A percentile compares a stretch with the other conserved stretches of the same genome.
Evolutionary conservation across 2,113 vertebrate genomes (phyloP).

Genomic region (Lepus europaeus): DNA sequence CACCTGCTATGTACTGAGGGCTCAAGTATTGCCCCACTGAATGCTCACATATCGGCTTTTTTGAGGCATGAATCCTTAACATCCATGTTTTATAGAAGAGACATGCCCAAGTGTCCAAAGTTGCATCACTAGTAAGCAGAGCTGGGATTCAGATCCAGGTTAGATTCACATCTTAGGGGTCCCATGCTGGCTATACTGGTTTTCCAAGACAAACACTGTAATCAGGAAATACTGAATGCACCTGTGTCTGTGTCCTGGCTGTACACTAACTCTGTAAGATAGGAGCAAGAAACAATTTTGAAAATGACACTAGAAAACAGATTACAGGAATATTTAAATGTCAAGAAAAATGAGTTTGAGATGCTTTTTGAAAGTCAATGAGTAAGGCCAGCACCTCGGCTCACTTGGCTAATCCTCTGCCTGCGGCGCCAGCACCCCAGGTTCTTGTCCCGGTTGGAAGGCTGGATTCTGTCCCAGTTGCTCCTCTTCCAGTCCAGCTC

Average conservation of each 20-base stretch:
- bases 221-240: not conserved
- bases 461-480: no score
- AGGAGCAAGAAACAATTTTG: not conserved
- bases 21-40: fast-evolving
- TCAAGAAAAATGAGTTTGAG: not conserved
- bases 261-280: not conserved
- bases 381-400: not conserved
- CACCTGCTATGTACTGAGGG: not conserved
- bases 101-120: no score
- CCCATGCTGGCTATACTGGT: not conserved
- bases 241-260: not conserved
- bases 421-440: no score
- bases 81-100: not conserved
- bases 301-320: not conserved
- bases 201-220: not conserved
- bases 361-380: not conserved
- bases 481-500: no score
- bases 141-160: not conserved
- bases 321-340: not conserved
- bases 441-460: no score
- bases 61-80: not conserved
- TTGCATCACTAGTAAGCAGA: not conserved
- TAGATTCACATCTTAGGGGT: not conserved
- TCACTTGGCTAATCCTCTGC: no score
- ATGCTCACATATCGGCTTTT: not conserved